These are phyloP conservation scores for Brachionus asplanchnoidis DNA, from an alignment of 1,140 invertebrate species.

Conservation along the genomic window DNA sequence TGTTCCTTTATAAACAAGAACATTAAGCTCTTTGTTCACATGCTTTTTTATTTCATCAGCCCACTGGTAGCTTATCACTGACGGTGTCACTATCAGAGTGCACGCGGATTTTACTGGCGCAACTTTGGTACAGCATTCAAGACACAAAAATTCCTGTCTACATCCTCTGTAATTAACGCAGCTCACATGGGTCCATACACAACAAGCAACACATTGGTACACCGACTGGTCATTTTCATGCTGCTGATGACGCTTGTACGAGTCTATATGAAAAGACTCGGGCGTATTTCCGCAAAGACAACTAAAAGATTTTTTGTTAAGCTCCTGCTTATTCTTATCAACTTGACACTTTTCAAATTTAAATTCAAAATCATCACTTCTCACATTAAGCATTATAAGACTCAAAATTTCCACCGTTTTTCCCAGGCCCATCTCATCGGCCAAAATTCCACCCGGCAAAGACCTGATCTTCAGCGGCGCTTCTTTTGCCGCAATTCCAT, in stretches of 20 bases:
- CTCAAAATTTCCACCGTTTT: conserved; percentile 74
- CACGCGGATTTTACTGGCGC: conserved; percentile 54
- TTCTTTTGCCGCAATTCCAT: background rate
- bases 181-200: conserved; percentile 61
- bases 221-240: conserved; percentile 42
- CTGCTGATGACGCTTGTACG: conserved; percentile 8
- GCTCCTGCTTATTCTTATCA: conserved; percentile 21
- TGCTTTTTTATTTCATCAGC: conserved; percentile 68
- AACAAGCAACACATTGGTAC: conserved; percentile 62
- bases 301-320: conserved; percentile 41
- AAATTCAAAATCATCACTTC: conserved; percentile 60
- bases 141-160: conserved; percentile 45
- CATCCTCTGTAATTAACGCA: conserved; percentile 61
- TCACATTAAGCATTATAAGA: conserved; percentile 56
- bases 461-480: background rate
- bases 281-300: conserved; percentile 25
- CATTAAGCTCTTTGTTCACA: conserved; percentile 51
- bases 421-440: conserved; percentile 78
- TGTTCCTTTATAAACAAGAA: conserved; percentile 18
- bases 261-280: background rate
- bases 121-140: conserved; percentile 61
- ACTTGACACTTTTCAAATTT: conserved; percentile 46
- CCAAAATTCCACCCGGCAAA: conserved; percentile 69
- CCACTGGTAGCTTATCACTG: conserved; percentile 69
- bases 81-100: conserved; percentile 72